Percentiles rank a stretch among this genome's conserved stretches.
Evolutionary conservation across 2,888 invertebrate species (phyloP).

Genomic region (Ecdyonurus torrentis): DNA sequence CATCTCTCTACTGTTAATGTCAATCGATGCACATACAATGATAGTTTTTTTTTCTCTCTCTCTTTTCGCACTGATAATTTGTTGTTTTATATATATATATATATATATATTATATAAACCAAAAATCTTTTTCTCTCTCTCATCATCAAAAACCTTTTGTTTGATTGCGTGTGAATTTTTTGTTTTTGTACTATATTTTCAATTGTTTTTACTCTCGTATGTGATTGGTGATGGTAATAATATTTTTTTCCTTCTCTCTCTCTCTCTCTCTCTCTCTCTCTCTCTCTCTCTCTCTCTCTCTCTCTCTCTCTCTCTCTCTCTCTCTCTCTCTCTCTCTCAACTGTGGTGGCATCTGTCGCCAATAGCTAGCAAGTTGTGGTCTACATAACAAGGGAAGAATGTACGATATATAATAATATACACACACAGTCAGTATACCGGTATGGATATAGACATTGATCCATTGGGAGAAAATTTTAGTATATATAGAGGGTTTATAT

Average conservation of each 20-base stretch:
- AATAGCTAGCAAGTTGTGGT: not conserved
- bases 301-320: not conserved
- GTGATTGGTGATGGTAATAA: not conserved
- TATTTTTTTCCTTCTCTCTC: not conserved
- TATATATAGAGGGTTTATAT: not conserved
- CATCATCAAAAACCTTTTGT: not conserved
- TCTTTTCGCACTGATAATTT: not conserved
- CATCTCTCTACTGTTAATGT: not conserved
- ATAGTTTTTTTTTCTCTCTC: not conserved
- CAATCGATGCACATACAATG: not conserved
- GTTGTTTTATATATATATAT: no score
- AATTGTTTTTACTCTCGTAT: not conserved
- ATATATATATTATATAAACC: no score
- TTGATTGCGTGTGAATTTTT: not conserved
- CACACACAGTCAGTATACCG: no score
- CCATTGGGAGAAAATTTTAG: not conserved
- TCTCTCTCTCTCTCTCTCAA: not conserved
- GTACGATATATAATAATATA: not conserved
- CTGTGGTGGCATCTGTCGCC: not conserved
- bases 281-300: not conserved
- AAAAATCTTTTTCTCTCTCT: not conserved
- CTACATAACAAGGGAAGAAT: not conserved
- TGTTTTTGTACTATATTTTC: not conserved
- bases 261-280: not conserved
- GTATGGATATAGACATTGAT: no score